Conservation (phyloP, 2,888 invertebrate species). For the Strigamia crassipes region DNA sequence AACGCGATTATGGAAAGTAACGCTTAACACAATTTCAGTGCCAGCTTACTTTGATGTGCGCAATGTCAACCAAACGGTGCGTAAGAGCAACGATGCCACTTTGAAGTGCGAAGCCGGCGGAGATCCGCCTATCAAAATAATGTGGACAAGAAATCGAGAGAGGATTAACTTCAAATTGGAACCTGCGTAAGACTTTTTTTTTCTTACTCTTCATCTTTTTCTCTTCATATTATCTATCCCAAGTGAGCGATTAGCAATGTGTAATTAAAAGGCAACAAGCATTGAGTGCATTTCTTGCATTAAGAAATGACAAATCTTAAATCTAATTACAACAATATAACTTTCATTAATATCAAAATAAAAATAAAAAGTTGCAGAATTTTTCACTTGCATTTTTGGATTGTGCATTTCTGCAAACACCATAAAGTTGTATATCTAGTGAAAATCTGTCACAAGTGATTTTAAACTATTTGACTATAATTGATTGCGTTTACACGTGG, state of each 20-base stretch:
- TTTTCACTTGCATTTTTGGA: no score
- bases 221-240: background rate
- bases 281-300: background rate
- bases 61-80: constrained; percentile 52
- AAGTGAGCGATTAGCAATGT: no score
- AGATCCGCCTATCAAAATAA: constrained; percentile 60
- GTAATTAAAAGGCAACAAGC: no score
- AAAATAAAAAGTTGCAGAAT: no score
- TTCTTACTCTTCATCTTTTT: background rate
- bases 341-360: no score
- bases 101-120: constrained; percentile 60
- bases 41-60: constrained; percentile 50
- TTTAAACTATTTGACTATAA: no score
- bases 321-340: no score
- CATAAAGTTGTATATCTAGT: no score
- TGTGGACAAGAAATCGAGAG: constrained; percentile 57
- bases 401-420: no score
- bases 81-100: constrained; percentile 56
- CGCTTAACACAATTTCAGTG: constrained; percentile 29
- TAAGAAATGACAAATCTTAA: no score
- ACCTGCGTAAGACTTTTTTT: constrained; percentile 45
- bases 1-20: background rate
- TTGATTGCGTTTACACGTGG: no score
- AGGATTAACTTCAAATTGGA: constrained; percentile 49
- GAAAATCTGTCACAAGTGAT: no score